Percentiles rank a stretch among this genome's conserved stretches.
Conservation (phyloP, 1,140 invertebrate species). For the Drosophila ironensis region DNA sequence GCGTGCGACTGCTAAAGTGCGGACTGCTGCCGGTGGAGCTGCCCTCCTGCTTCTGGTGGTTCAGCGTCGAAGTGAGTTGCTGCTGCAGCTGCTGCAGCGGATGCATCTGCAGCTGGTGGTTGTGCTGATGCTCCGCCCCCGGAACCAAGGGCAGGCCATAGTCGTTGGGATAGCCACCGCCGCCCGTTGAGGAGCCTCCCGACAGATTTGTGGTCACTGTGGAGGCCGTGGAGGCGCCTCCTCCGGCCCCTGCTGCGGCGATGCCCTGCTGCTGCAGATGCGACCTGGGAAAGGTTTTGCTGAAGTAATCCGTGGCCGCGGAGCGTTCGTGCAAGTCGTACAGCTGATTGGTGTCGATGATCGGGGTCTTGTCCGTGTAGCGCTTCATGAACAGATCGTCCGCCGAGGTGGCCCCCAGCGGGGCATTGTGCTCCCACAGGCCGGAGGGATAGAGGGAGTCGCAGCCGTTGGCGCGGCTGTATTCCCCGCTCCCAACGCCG, state of each 20-base stretch:
- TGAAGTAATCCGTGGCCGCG: slow-evolving; percentile 82
- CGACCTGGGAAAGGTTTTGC: slow-evolving; percentile 83
- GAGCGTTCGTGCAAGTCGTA: slow-evolving; percentile 76
- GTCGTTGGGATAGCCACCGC: slow-evolving; percentile 87
- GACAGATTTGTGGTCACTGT: slow-evolving; percentile 72
- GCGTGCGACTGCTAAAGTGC: slow-evolving; percentile 66
- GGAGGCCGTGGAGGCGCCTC: slow-evolving; percentile 58
- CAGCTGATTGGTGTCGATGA: slow-evolving; percentile 84
- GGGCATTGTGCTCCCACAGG: slow-evolving; percentile 84
- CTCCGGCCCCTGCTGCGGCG: slow-evolving; percentile 5
- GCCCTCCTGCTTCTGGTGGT: slow-evolving; percentile 36
- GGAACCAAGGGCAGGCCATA: slow-evolving; percentile 89
- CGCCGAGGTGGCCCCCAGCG: slow-evolving; percentile 64
- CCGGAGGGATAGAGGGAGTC: slow-evolving; percentile 88
- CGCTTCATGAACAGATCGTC: slow-evolving; percentile 83
- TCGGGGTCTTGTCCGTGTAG: slow-evolving; percentile 89
- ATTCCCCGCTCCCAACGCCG: slow-evolving; percentile 88
- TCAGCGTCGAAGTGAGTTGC: slow-evolving; percentile 60
- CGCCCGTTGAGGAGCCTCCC: slow-evolving; percentile 46
- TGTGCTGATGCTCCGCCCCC: slow-evolving; percentile 78
- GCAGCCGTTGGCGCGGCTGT: slow-evolving; percentile 85
- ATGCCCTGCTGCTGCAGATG: slow-evolving; percentile 53
- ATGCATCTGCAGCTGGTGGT: slow-evolving; percentile 78
- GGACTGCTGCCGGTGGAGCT: slow-evolving; percentile 58
- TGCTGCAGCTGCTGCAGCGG: slow-evolving; percentile 73